Base-by-base conservation (phyloP, 1,140 invertebrate species). In the Meteorus sp. region DNA sequence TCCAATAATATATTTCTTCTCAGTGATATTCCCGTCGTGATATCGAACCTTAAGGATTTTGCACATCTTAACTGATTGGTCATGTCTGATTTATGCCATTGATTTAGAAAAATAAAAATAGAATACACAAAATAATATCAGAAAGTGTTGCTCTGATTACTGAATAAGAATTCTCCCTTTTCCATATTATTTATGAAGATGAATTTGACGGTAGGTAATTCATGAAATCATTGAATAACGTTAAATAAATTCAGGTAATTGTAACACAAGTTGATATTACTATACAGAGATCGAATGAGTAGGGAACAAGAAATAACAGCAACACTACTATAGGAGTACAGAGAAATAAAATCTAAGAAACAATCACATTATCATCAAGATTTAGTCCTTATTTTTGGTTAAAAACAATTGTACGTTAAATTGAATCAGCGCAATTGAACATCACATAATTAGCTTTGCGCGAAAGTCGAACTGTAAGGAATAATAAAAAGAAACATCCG, bases 301-400 rank as follows among this genome's bases (percentile, higher is more conserved):
- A n/a, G n/a, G n/a, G n/a, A n/a, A n/a, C n/a, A n/a, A n/a, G n/a
- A n/a, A n/a, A n/a, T n/a, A n/a, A n/a, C n/a, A n/a, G n/a, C n/a
- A n/a, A n/a, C n/a, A n/a, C n/a, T n/a, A n/a, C n/a, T 41, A 4
- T 17, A 9, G 4, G 39, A 19, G 20, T 5, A 4, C 3, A 27
- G 8, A 25, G 8, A n/a, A n/a, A 47, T 25, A 47, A 25, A 23
- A 47, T 1, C 22, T 39, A 53, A 25, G 11, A 25, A 53, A 25
- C 6, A 31, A 7, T 33, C n/a, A 41, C 47, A 50, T 60, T 65
- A 68, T 68, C 58, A 61, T 60, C 64, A 61, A 65, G 73, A 73
- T 67, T 47, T 47, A 13, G 11, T 56, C 27, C 70, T 70, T 78
- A 78, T 61, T 78, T 78, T 78, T 78, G 76, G 76, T 77, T 78